Evolutionary conservation across 2,113 vertebrate species (phyloP).

Genomic region (Brachypodius melanocephalos): DNA sequence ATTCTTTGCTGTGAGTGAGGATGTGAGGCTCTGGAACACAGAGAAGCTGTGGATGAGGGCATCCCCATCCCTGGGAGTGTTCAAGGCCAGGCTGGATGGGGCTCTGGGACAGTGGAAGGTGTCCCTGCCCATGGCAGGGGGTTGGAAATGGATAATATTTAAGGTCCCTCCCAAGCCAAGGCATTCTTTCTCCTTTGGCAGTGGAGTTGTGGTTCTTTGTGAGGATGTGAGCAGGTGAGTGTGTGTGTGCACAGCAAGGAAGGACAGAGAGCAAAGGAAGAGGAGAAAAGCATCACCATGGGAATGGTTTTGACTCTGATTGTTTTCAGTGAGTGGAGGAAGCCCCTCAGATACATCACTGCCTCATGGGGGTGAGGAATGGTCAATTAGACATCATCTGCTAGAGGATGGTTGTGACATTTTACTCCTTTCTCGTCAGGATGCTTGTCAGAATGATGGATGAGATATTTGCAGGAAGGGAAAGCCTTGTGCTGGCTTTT

Average conservation of each 20-base stretch:
- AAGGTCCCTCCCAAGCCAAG: not conserved
- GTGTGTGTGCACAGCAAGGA: not conserved
- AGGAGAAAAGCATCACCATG: not conserved
- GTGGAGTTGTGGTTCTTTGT: not conserved
- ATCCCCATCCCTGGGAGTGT: not conserved
- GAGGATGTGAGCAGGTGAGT: not conserved
- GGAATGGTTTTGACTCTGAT: not conserved
- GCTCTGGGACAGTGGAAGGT: not conserved
- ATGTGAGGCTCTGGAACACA: not conserved
- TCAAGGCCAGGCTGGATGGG: not conserved
- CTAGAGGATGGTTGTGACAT: not conserved
- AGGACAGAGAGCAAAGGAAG: not conserved
- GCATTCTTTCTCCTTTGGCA: not conserved
- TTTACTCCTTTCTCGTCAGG: not conserved
- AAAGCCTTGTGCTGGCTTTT: not conserved
- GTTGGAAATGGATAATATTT: not conserved
- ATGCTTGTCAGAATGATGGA: not conserved
- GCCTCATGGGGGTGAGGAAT: not conserved
- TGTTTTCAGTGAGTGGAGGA: not conserved
- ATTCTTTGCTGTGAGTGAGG: not conserved
- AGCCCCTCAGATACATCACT: not conserved
- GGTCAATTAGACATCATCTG: not conserved
- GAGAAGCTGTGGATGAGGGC: not conserved
- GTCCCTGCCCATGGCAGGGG: not conserved
- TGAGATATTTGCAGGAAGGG: not conserved